Evolutionary conservation across 2,888 invertebrate genomes (phyloP).

Genomic region (Cetonia aurata): DNA sequence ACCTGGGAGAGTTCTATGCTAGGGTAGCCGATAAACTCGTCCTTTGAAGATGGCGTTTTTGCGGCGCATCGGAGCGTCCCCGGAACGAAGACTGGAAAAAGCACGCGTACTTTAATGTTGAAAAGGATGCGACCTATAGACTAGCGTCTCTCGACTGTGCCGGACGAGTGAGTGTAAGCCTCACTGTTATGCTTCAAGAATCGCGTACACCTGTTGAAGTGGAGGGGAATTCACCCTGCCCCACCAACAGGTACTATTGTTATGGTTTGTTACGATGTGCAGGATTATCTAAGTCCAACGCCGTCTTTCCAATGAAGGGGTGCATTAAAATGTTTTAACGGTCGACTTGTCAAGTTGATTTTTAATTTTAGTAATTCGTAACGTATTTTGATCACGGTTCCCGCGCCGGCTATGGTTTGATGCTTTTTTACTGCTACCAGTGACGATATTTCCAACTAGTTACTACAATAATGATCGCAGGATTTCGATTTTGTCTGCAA

Average conservation of each 20-base stretch:
- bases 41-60: slow-evolving; percentile 14
- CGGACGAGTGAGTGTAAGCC: slow-evolving; percentile 67
- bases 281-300: slow-evolving; percentile 47
- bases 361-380: slow-evolving; percentile 45
- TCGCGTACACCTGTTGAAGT: slow-evolving; percentile 66
- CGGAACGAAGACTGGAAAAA: slow-evolving; percentile 42
- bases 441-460: slow-evolving; percentile 17
- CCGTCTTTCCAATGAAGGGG: slow-evolving; percentile 40
- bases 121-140: slow-evolving; percentile 58
- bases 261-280: slow-evolving; percentile 53
- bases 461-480: slow-evolving; percentile 13
- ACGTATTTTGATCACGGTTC: slow-evolving; percentile 42
- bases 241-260: slow-evolving; percentile 64
- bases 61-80: slow-evolving; percentile 29
- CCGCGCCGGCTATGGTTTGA: slow-evolving; percentile 41
- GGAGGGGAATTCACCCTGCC: slow-evolving; percentile 62
- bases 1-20: slow-evolving; percentile 42
- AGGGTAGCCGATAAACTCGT: slow-evolving; percentile 47
- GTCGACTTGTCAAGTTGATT: slow-evolving; percentile 45
- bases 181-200: slow-evolving; percentile 67
- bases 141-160: slow-evolving; percentile 66
- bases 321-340: slow-evolving; percentile 47
- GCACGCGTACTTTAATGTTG: slow-evolving; percentile 53
- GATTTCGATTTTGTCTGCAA: slow-evolving; percentile 9
- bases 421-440: slow-evolving; percentile 31